Conservation (phyloP, 1,140 invertebrate genomes). For the Luehdorfia chinensis region DNA sequence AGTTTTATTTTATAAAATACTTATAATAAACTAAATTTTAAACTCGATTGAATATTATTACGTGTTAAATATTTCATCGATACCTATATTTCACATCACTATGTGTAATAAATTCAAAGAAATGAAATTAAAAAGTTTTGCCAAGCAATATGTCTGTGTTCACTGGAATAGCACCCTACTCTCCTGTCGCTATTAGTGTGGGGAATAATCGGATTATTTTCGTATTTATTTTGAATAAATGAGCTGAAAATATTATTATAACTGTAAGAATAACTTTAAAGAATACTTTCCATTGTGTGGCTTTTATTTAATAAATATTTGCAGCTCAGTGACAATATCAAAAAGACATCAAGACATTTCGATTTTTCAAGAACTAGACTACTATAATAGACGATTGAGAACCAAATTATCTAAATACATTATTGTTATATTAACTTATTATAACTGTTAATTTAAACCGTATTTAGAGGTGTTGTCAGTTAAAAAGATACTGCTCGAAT, state of each 20-base stretch:
- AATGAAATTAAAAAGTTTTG: constrained; percentile 28
- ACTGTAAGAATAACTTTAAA: background rate
- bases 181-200: constrained; percentile 67
- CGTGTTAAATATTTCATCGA: too few species aligned
- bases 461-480: too few species aligned
- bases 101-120: background rate
- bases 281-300: too few species aligned
- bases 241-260: constrained; percentile 26
- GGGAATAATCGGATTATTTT: constrained; percentile 47
- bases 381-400: too few species aligned
- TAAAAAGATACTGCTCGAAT: too few species aligned
- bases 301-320: background rate
- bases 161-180: constrained; percentile 65
- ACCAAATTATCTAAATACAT: too few species aligned
- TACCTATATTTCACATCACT: background rate
- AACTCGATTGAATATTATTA: too few species aligned
- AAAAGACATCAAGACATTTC: constrained; percentile 4
- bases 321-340: background rate
- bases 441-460: too few species aligned
- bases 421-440: too few species aligned
- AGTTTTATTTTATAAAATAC: too few species aligned
- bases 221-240: constrained; percentile 30
- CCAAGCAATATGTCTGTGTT: constrained; percentile 42
- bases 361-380: too few species aligned
- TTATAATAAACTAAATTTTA: too few species aligned